Evolutionary conservation across 2,888 invertebrate species (phyloP).

Genomic region (Scelioninae gen. 2): DNA sequence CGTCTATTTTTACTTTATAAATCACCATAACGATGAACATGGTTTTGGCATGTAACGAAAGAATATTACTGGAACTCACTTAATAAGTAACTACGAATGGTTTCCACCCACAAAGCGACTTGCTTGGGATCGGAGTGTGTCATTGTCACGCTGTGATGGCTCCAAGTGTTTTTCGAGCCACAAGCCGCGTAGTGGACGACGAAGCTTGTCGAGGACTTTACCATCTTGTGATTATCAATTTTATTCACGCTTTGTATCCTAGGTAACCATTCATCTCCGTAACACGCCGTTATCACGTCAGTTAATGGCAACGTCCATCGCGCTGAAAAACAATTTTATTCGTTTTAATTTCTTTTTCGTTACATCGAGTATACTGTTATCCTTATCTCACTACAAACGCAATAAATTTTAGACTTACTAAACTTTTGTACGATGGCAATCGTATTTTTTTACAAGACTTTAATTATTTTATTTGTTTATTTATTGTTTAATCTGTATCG

Average conservation of each 20-base stretch:
- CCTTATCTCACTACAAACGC: too few species aligned
- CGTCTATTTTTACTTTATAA: too few species aligned
- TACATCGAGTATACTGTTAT: too few species aligned
- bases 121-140: constrained; percentile 79
- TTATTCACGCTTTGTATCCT: constrained; percentile 70
- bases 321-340: constrained; percentile 71
- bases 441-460: too few species aligned
- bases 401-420: too few species aligned
- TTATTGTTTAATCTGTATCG: too few species aligned
- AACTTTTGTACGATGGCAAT: too few species aligned
- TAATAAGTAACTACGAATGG: constrained; percentile 77
- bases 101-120: constrained; percentile 80
- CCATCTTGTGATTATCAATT: constrained; percentile 59
- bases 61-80: constrained; percentile 72
- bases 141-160: constrained; percentile 78
- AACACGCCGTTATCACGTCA: constrained; percentile 78
- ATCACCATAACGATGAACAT: neutral
- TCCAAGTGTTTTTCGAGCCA: constrained; percentile 78
- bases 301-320: constrained; percentile 78
- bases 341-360: too few species aligned
- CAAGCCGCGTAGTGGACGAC: constrained; percentile 80
- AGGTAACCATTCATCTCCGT: constrained; percentile 74
- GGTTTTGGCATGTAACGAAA: neutral
- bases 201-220: constrained; percentile 75
- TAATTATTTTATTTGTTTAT: too few species aligned